These are phyloP conservation scores for Malthinus seriepunctatus DNA, from an alignment of 2,888 invertebrate species.

Conservation along the genomic window DNA sequence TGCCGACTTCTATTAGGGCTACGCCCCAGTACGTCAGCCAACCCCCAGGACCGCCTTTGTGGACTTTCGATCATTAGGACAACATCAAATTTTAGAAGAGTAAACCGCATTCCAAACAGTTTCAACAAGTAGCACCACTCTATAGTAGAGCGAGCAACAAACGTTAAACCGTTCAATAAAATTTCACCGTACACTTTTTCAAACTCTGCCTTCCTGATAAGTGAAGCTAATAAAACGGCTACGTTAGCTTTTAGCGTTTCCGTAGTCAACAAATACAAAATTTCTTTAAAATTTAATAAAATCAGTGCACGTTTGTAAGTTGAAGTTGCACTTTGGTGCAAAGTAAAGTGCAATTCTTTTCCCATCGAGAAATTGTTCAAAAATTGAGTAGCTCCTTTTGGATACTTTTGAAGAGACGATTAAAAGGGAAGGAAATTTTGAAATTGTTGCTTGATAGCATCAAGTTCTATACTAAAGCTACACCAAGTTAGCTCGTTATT, in stretches of 20 bases:
- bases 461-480: too few species aligned
- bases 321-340: too few species aligned
- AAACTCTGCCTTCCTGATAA: slow-evolving; percentile 24
- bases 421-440: too few species aligned
- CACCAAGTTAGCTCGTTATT: too few species aligned
- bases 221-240: slow-evolving; percentile 35
- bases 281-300: not conserved
- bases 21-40: slow-evolving; percentile 50
- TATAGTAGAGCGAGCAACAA: not conserved
- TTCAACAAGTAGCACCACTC: not conserved
- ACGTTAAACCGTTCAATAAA: not conserved
- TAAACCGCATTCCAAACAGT: slow-evolving; percentile 21
- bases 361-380: too few species aligned
- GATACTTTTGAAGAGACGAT: too few species aligned
- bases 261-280: not conserved
- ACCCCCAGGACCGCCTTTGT: slow-evolving; percentile 54
- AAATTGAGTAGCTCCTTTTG: too few species aligned
- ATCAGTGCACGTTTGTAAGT: too few species aligned
- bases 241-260: slow-evolving; percentile 28
- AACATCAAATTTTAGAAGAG: slow-evolving; percentile 32
- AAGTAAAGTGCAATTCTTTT: too few species aligned
- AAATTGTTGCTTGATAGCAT: too few species aligned
- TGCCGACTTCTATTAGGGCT: slow-evolving; percentile 40
- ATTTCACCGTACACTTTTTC: not conserved
- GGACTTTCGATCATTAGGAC: slow-evolving; percentile 43